phyloP scores from a whole-genome alignment of 1,140 invertebrate species.

The Euwallacea fornicatus region DNA sequence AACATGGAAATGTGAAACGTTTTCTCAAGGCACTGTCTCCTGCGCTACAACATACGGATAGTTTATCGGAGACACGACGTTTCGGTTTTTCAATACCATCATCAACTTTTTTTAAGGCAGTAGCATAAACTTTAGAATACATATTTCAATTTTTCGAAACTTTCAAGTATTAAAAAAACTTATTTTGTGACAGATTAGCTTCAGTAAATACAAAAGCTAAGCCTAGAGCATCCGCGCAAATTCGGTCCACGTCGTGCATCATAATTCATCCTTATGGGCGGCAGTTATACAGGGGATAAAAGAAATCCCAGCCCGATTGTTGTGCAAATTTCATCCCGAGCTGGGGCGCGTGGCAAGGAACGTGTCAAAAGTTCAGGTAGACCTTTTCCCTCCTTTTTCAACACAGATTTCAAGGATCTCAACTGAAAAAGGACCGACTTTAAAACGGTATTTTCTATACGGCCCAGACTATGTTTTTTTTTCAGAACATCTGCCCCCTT shows the following conservation, averaged over 20 bases:
- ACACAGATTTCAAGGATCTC: background rate
- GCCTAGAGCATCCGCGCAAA: no score
- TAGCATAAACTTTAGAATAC: no score
- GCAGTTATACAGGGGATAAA: conserved; percentile 39
- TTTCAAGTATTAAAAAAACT: no score
- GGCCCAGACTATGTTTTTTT: background rate
- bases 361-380: conserved; percentile 35
- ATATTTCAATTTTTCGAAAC: no score
- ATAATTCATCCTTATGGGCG: conserved; percentile 19
- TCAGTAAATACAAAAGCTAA: no score
- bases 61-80: no score
- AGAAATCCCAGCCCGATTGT: conserved; percentile 39
- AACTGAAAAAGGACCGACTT: background rate
- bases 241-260: background rate
- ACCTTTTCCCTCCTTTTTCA: conserved; percentile 3
- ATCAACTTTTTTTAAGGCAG: no score
- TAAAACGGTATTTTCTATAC: conserved; percentile 4
- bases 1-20: no score
- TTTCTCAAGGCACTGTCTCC: no score
- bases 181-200: no score
- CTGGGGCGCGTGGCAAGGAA: conserved; percentile 39
- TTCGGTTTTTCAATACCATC: no score
- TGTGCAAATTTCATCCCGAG: conserved; percentile 40
- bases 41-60: no score
- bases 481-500: conserved; percentile 1